phyloP scores from a whole-genome alignment of 2,113 vertebrate genomes.

The Halcyon senegalensis region DNA sequence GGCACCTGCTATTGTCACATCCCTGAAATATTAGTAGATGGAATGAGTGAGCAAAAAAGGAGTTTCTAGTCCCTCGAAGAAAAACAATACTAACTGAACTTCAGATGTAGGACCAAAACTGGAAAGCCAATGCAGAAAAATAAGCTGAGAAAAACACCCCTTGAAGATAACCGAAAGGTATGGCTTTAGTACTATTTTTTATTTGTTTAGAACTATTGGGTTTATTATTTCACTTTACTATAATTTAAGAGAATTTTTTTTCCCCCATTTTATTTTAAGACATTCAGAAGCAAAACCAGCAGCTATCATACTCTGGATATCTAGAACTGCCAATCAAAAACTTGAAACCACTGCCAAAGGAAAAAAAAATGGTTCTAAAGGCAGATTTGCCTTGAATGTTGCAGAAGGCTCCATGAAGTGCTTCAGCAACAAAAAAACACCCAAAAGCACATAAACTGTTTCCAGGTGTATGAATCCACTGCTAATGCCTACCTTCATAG shows the following conservation, averaged over 20 bases:
- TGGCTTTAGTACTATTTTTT: neutral
- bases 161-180: neutral
- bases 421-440: neutral
- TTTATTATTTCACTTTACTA: neutral
- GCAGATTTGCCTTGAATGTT: neutral
- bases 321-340: neutral
- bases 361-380: neutral
- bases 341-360: neutral
- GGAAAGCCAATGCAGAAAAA: neutral
- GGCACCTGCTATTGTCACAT: constrained; percentile 3
- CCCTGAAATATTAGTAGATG: neutral
- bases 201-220: neutral
- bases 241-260: neutral
- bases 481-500: neutral
- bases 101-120: neutral
- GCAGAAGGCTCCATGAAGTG: neutral
- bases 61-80: neutral
- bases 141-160: neutral
- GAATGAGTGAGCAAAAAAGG: neutral
- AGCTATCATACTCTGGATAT: neutral
- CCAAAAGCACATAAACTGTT: neutral
- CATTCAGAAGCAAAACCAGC: neutral
- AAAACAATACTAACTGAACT: neutral
- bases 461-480: neutral
- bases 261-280: neutral